Evolutionary conservation across 2,113 vertebrate genomes (phyloP).

Genomic region (Zeus faber): DNA sequence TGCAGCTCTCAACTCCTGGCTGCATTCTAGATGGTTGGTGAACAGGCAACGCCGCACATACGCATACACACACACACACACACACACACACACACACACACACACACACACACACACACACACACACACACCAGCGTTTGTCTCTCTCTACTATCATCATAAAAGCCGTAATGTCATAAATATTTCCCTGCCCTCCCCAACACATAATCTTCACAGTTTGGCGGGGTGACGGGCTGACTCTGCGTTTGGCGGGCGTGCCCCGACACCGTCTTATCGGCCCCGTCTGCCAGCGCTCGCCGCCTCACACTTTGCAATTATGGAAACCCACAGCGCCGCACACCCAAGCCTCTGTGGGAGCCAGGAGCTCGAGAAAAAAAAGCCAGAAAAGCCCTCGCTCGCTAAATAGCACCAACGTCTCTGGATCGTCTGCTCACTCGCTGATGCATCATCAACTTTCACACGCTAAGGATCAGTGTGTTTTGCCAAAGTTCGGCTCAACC

Average conservation of each 20-base stretch:
- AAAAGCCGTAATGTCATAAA: constrained; percentile 61
- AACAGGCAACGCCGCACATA: constrained; percentile 64
- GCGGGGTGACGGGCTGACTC: constrained; percentile 61
- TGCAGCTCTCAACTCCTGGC: constrained; percentile 43
- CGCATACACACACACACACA: constrained; percentile 52
- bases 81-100: constrained; percentile 46
- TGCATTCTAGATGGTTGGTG: too few relatives aligned
- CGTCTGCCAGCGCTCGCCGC: constrained; percentile 56
- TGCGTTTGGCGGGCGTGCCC: constrained; percentile 63
- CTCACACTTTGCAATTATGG: constrained; percentile 76
- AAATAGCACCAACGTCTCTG: too few relatives aligned
- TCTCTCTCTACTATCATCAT: constrained; percentile 44
- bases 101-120: constrained; percentile 43
- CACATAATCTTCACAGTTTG: constrained; percentile 66
- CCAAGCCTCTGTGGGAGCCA: too few relatives aligned
- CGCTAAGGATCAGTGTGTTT: too few relatives aligned
- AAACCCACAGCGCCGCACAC: constrained; percentile 79
- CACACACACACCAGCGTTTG: constrained; percentile 47
- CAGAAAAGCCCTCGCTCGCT: too few relatives aligned
- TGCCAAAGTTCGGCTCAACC: too few relatives aligned
- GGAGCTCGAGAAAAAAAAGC: too few relatives aligned
- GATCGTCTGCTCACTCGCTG: too few relatives aligned
- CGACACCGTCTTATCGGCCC: constrained; percentile 49
- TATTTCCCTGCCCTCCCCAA: constrained; percentile 57
- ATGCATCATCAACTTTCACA: too few relatives aligned